Base-by-base conservation (phyloP, 2,888 invertebrate genomes). In the Amphipyra tragopoginis region DNA sequence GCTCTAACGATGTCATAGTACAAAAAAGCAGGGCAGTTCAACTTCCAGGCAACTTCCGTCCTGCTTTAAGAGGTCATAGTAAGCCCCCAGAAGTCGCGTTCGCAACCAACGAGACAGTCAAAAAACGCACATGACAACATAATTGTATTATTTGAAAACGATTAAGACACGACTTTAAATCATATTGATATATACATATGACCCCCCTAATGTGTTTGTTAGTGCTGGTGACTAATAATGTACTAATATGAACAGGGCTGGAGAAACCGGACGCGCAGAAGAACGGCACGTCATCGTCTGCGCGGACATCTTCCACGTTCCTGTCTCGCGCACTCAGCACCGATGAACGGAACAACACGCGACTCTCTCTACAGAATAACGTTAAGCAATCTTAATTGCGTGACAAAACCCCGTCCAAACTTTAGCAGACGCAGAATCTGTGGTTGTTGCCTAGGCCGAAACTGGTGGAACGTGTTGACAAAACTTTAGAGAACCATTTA, bases 171-270 rank as follows among this genome's bases (percentile, higher is more conserved):
- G 3, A 21, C 3, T 21, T 13, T 5, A 8, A 2, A 40, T 6
- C 45, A 29, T 50, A 56, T 42, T 54, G n/a, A n/a, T n/a, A n/a
- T n/a, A n/a, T n/a, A n/a, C n/a, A n/a, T n/a, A 26, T 48, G 50
- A 26, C 72, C 61, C 36, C 39, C 38, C 15, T 45, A 15, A 54
- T 45, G 7, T 11, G 40, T 57, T 15, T 72, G 47, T 61, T 48
- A 52, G 40, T 72, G 63, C 49, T 71, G 50, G 79, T 79, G 69
- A 81, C 83, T 85, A 92, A 92, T 91, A 79, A 69, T 65, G 45
- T 67, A 91, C 90, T 90, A 90, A 92, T 91, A 87, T 85, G 77
- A 73, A 82, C 93, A 94, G 94, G 94, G 72, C 59, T 94, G 88
- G 92, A 90, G 89, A 93, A 93, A 67, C 88, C 90, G 56, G 90